Evolutionary conservation across 2,113 vertebrate genomes (phyloP), one percentile per base, ranked within the genome.

Genomic region (Nothocercus nigrocapillus): DNA sequence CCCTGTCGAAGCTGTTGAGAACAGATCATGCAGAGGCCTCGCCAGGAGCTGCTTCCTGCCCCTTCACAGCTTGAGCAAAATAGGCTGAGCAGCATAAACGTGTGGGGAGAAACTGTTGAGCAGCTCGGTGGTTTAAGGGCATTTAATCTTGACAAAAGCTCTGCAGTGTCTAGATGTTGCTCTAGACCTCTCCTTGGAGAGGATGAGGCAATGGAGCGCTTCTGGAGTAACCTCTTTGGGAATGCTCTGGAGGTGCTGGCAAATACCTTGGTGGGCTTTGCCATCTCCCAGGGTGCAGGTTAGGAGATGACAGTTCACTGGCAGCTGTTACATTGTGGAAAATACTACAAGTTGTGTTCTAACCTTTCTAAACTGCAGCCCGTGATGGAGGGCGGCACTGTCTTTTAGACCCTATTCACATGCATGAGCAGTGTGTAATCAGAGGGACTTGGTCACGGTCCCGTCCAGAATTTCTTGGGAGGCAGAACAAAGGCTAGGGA

Each of bases 1-100:
- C 77, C 86, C 68, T 92, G 88, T 92, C 94, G 83, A 76, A 77
- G 86, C 61, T 67, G 72, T 76, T 86, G 38, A 59, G 90, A 45
- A 54, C 73, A 6, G 49, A 40, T 90, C 32, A 1, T 4, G 47
- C 19, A 22, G 25, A 53, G 68, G 34, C 27, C 68, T 72, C 28
- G 12, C 75, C 44, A 20, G 73, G 53, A 44, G 2, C 62, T n/a
- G 20, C 75, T 90, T 82, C 69, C 69, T 90, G 12, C 51, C 21
- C 47, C 84, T 84, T 18, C 89, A 51, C 61, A 13, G 0, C 42
- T 32, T 14, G 18, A 1, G 1, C 15, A 53, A 12, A 4, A 51
- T 45, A 25, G 63, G 76, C 51, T 80, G 83, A 30, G 18, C 47
- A 1, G 32, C 9, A 7, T 32, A 38, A 82, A 62, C 67, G 59